Evolutionary conservation across 1,140 invertebrate genomes (phyloP), one percentile per base, ranked within the genome.

Genomic region (Ips nitidus): DNA sequence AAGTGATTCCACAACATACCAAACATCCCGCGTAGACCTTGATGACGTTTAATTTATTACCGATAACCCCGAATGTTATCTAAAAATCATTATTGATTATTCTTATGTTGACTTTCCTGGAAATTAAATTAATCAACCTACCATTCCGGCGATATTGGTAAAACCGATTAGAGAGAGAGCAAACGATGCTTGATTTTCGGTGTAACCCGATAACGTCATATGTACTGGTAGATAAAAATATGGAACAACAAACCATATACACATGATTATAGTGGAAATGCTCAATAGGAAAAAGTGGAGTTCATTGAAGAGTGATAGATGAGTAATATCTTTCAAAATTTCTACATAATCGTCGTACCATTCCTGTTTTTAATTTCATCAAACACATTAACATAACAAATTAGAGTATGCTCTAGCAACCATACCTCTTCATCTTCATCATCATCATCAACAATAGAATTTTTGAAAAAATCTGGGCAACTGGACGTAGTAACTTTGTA

Each of bases 171-270:
- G 84, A 70, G 91, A 93, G 59, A 95, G 85, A 55, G 93, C 83
- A 69, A 86, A 84, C 1, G 92, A 92, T 53, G 88, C 90, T 58
- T 89, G 85, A 7, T 88, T 84, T 71, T 93, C 88, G 3, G 83
- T 83, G 73, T 91, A 90, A 0, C 84, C 82, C 69, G 85, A 83
- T 41, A 84, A 81, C 22, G 82, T 86, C 80, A 90, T 84, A 76
- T 88, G 86, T 57, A 94, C 91, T 57, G 90, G 90, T 38, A 95
- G 82, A 79, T 94, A 96, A 77, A 95, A 92, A 82, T 95, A 95
- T 40, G 93, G 93, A 47, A 94, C 90, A 70, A 95, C 94, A 77
- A 94, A 94, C 90, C 92, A 96, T 70, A 89, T 90, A 79, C 94
- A 95, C 8, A 95, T 83, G 42, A 95, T 85, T 70, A 94, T 89